phyloP scores from a whole-genome alignment of 1,140 invertebrate species.

The Hyles euphorbiae region DNA sequence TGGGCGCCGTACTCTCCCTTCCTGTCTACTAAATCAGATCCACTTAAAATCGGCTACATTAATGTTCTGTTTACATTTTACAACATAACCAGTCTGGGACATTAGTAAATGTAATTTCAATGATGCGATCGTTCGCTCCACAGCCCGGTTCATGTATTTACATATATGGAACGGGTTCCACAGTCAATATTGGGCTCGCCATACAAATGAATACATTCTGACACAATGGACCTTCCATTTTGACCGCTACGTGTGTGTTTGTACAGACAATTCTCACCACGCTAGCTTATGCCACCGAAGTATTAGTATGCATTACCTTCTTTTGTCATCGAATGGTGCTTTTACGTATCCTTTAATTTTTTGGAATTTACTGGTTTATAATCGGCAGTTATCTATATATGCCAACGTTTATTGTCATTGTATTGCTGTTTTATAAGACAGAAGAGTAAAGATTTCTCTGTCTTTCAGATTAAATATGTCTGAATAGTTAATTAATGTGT shows the following conservation, averaged over 20 bases:
- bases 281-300: slow-evolving; percentile 55
- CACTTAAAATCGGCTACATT: neutral
- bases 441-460: no score
- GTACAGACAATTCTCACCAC: slow-evolving; percentile 59
- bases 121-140: slow-evolving; percentile 33
- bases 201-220: slow-evolving; percentile 73
- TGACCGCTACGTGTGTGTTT: slow-evolving; percentile 60
- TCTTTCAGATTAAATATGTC: no score
- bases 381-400: no score
- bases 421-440: no score
- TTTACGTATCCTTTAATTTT: neutral
- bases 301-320: slow-evolving; percentile 27
- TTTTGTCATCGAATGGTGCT: slow-evolving; percentile 42
- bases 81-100: neutral
- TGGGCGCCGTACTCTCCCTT: neutral
- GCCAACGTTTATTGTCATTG: no score
- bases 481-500: no score
- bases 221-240: slow-evolving; percentile 69
- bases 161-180: slow-evolving; percentile 60
- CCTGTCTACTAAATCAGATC: slow-evolving; percentile 3
- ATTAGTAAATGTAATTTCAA: slow-evolving; percentile 25
- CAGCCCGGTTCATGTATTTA: slow-evolving; percentile 41
- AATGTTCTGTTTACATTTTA: slow-evolving; percentile 1
- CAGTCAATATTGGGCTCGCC: slow-evolving; percentile 64
- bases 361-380: neutral